phyloP scores from a whole-genome alignment of 2,888 invertebrate genomes.

The Fragum sueziense region DNA sequence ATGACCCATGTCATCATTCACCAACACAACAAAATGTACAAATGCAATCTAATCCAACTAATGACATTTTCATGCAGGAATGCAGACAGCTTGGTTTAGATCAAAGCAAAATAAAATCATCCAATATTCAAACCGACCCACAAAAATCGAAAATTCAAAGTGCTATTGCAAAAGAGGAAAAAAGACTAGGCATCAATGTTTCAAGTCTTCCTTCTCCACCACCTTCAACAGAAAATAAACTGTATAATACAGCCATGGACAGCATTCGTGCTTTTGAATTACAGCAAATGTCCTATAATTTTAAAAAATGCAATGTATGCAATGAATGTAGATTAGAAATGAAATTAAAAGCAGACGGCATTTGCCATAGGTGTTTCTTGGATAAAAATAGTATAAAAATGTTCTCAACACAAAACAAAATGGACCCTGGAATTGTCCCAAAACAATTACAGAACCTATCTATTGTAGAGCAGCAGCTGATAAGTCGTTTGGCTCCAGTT shows the following conservation, averaged over 20 bases:
- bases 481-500: conserved; percentile 19
- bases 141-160: neutral
- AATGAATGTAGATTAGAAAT: conserved; percentile 39
- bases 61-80: neutral
- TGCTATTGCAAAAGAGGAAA: neutral
- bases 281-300: conserved; percentile 43
- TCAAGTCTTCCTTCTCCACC: neutral
- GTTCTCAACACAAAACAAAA: conserved; percentile 47
- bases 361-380: conserved; percentile 28
- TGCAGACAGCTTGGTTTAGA: conserved; percentile 12
- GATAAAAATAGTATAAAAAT: conserved; percentile 47
- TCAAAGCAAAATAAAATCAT: neutral
- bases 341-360: conserved; percentile 35
- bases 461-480: conserved; percentile 49
- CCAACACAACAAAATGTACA: too few species aligned
- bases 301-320: conserved; percentile 30
- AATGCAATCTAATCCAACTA: too few species aligned
- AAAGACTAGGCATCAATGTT: neutral
- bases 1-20: too few species aligned
- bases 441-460: conserved; percentile 30
- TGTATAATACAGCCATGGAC: conserved; percentile 20
- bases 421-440: conserved; percentile 49
- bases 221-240: conserved; percentile 5
- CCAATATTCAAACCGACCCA: neutral
- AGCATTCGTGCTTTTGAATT: conserved; percentile 29